These are phyloP conservation scores for Aeoliscus strigatus DNA, from an alignment of 2,797 vertebrate genomes.

Conservation along the genomic window DNA sequence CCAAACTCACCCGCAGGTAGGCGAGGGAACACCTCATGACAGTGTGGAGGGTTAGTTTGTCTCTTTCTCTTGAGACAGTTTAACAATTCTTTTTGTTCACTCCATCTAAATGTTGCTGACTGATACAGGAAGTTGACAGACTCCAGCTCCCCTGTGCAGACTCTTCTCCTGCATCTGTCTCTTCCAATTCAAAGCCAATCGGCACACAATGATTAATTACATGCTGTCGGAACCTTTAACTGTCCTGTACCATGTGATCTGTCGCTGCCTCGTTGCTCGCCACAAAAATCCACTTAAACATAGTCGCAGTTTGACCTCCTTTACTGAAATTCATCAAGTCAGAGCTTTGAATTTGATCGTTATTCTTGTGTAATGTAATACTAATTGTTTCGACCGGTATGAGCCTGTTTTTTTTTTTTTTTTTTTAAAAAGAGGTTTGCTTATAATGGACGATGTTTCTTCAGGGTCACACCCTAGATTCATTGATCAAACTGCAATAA, in stretches of 20 bases:
- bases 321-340: background rate
- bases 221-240: conserved; percentile 28
- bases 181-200: conserved; percentile 28
- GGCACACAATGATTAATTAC: conserved; percentile 18
- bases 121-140: conserved; percentile 11
- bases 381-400: no score
- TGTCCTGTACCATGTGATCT: conserved; percentile 34
- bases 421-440: no score
- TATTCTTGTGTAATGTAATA: no score
- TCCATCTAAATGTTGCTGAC: background rate
- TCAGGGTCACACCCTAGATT: no score
- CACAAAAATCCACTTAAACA: background rate
- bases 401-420: no score
- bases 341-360: no score
- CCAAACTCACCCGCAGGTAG: conserved; percentile 96
- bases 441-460: no score
- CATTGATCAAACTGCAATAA: no score
- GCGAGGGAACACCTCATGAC: conserved; percentile 3
- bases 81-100: background rate
- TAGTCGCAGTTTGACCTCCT: conserved; percentile 1
- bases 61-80: conserved; percentile 8
- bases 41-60: conserved; percentile 3
- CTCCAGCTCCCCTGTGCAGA: conserved; percentile 13
- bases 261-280: conserved; percentile 46
- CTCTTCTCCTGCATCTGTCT: conserved; percentile 15